Conservation (phyloP, 2,113 vertebrate genomes). For the Sturnus vulgaris region DNA sequence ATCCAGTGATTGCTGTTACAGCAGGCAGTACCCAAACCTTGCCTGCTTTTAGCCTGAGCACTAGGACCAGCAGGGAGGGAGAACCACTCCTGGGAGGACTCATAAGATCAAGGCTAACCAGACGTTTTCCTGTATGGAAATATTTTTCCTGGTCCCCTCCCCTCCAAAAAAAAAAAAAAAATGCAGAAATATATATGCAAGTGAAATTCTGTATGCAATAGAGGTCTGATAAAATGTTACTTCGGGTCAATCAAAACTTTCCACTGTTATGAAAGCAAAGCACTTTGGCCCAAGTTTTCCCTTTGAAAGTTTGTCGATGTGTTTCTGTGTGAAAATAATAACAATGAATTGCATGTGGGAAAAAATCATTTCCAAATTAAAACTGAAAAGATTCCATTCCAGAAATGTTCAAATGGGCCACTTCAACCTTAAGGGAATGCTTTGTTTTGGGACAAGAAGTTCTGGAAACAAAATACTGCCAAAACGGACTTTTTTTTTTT, state of each 20-base stretch:
- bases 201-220: not conserved
- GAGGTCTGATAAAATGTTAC: not conserved
- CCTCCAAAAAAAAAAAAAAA: too few relatives aligned
- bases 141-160: not conserved
- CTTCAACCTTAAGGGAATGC: constrained; percentile 47
- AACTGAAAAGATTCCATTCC: constrained; percentile 13
- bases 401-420: constrained; percentile 4
- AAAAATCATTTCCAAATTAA: constrained; percentile 51
- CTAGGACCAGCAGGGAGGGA: not conserved
- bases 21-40: not conserved
- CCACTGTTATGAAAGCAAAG: constrained; percentile 3
- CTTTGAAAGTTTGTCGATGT: constrained; percentile 13
- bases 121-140: not conserved
- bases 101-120: not conserved
- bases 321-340: constrained; percentile 28
- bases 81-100: not conserved
- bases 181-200: not conserved
- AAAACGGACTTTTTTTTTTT: not conserved
- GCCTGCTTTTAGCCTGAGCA: not conserved
- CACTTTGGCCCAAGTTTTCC: not conserved
- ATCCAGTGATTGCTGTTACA: not conserved
- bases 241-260: not conserved
- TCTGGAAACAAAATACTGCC: constrained; percentile 20
- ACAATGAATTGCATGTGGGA: constrained; percentile 19
- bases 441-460: constrained; percentile 50